Evolutionary conservation across 2,113 vertebrate species (phyloP).

Genomic region (Embiotoca jacksoni): DNA sequence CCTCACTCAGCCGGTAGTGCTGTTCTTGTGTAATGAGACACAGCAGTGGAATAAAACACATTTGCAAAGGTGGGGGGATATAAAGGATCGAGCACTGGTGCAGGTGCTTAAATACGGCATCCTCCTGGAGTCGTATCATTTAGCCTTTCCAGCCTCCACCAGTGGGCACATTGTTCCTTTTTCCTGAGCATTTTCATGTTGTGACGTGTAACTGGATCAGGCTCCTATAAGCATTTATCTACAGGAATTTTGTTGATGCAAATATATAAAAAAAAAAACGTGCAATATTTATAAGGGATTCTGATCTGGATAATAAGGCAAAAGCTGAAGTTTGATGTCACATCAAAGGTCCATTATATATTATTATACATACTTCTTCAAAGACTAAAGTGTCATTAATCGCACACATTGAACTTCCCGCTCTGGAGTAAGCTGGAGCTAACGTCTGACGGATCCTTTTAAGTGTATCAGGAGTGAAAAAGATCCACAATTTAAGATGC

Average conservation of each 20-base stretch:
- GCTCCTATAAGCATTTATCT: neutral
- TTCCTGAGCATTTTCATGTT: slow-evolving; percentile 1
- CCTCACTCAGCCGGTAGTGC: slow-evolving; percentile 73
- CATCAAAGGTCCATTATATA: neutral
- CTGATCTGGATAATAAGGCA: neutral
- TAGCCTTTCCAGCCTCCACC: neutral
- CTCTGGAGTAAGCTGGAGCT: slow-evolving; percentile 10
- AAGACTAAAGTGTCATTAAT: slow-evolving; percentile 7
- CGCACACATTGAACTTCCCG: neutral
- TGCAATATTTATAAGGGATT: neutral
- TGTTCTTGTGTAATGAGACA: slow-evolving; percentile 76
- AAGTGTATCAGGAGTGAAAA: neutral
- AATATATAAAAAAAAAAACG: neutral
- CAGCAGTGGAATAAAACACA: slow-evolving; percentile 65
- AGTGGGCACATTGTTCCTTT: slow-evolving; percentile 8
- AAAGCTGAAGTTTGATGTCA: neutral
- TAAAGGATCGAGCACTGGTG: slow-evolving; percentile 33
- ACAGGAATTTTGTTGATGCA: neutral
- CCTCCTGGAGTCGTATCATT: slow-evolving; percentile 30
- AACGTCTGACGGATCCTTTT: neutral
- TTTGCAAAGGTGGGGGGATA: slow-evolving; percentile 50
- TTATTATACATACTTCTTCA: neutral
- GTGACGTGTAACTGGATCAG: neutral
- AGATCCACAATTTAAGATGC: neutral
- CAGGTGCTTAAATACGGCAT: slow-evolving; percentile 55